Evolutionary conservation across 2,797 vertebrate genomes (phyloP).

Genomic region (Coregonus sp.): DNA sequence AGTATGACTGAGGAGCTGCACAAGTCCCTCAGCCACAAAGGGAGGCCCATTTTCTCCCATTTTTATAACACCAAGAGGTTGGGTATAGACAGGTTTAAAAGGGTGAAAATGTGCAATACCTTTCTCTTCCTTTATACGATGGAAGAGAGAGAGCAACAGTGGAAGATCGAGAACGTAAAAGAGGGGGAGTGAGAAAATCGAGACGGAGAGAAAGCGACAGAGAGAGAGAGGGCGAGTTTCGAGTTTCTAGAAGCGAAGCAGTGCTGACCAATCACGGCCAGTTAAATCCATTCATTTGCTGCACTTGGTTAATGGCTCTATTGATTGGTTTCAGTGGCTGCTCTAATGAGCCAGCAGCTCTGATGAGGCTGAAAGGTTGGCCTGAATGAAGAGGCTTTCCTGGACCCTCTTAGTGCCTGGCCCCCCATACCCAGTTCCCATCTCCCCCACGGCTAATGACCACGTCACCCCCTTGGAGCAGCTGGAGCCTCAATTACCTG

Average conservation of each 20-base stretch:
- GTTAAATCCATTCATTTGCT: slow-evolving; percentile 67
- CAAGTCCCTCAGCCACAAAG: not conserved
- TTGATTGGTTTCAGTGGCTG: slow-evolving; percentile 72
- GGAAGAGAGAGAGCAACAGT: not conserved
- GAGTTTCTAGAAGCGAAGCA: slow-evolving; percentile 17
- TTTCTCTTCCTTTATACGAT: not conserved
- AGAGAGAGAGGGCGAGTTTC: slow-evolving; percentile 9
- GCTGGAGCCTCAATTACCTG: slow-evolving; percentile 31
- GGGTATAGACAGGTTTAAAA: not conserved
- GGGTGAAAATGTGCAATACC: not conserved
- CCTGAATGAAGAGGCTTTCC: slow-evolving; percentile 36
- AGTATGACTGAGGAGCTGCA: not conserved
- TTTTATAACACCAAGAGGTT: not conserved
- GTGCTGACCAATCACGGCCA: slow-evolving; percentile 40
- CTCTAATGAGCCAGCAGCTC: slow-evolving; percentile 65
- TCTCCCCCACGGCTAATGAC: slow-evolving; percentile 10
- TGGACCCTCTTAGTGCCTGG: slow-evolving; percentile 4
- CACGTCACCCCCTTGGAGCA: slow-evolving; percentile 13
- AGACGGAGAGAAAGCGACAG: not conserved
- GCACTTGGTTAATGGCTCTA: slow-evolving; percentile 70
- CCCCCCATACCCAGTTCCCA: not conserved
- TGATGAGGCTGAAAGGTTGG: slow-evolving; percentile 46
- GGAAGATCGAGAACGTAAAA: not conserved
- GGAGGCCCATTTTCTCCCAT: not conserved
- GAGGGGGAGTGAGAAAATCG: not conserved